These are phyloP conservation scores for Drosophila funebris DNA, from an alignment of 1,140 invertebrate genomes.

Conservation along the genomic window DNA sequence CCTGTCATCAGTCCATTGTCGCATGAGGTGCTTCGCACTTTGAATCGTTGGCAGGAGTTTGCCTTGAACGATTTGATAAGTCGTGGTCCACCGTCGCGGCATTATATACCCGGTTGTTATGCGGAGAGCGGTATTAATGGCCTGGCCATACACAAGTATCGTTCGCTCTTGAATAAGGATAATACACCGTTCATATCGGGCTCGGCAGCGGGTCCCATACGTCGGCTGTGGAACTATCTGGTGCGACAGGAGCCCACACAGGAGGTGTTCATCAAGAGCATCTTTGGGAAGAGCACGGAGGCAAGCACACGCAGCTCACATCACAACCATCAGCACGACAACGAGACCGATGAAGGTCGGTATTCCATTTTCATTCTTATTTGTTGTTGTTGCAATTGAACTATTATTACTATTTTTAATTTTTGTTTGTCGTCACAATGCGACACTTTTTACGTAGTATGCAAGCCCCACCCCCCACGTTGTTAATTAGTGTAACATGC, in stretches of 20 bases:
- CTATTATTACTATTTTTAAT: constrained; percentile 11
- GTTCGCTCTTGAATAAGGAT: constrained; percentile 93
- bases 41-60: constrained; percentile 94
- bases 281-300: constrained; percentile 89
- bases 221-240: constrained; percentile 96
- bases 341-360: constrained; percentile 71
- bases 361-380: constrained; percentile 41
- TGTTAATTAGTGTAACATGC: background rate
- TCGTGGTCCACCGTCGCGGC: constrained; percentile 54
- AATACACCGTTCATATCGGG: constrained; percentile 97
- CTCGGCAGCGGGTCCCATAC: constrained; percentile 91
- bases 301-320: constrained; percentile 55
- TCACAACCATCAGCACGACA: constrained; percentile 59
- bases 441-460: background rate
- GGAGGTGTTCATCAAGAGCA: constrained; percentile 97
- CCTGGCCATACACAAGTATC: constrained; percentile 96
- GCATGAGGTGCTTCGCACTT: constrained; percentile 92
- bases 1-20: constrained; percentile 97
- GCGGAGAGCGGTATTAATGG: constrained; percentile 89
- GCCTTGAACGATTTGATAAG: constrained; percentile 83
- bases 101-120: constrained; percentile 87
- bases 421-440: too few species aligned
- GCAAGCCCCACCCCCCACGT: too few species aligned
- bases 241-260: constrained; percentile 96
- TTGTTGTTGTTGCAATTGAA: constrained; percentile 44